A percentile compares a stretch with the other conserved stretches of the same genome.
Conservation (phyloP, 2,113 vertebrate genomes). For the Psilopsiagon aurifrons region DNA sequence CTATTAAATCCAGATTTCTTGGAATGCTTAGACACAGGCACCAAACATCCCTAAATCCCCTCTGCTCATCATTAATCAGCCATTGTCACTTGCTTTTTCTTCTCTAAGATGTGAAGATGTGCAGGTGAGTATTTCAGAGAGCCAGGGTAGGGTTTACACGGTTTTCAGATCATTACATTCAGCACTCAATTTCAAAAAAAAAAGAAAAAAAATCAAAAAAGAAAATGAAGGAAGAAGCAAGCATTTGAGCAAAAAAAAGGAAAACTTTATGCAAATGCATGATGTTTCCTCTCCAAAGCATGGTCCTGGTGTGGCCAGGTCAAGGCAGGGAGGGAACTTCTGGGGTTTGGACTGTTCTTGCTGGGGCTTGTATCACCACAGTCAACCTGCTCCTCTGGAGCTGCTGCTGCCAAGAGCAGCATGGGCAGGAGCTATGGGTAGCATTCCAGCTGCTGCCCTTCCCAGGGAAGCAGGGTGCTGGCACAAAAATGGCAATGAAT, state of each 20-base stretch:
- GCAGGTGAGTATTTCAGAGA: neutral
- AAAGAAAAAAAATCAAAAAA: too few species aligned
- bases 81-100: neutral
- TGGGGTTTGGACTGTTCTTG: neutral
- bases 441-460: neutral
- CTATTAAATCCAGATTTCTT: neutral
- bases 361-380: neutral
- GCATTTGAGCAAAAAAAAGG: neutral
- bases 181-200: neutral
- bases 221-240: neutral
- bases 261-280: neutral
- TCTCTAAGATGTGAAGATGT: neutral
- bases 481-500: neutral
- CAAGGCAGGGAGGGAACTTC: neutral
- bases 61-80: neutral
- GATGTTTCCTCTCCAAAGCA: neutral
- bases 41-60: neutral
- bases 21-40: neutral
- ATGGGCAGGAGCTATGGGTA: rapidly evolving
- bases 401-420: neutral
- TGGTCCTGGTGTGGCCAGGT: neutral
- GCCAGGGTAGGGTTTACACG: neutral
- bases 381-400: neutral
- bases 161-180: neutral
- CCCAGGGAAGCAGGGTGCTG: neutral